These are phyloP conservation scores for Pampusana beccarii DNA, from an alignment of 2,113 vertebrate species.

Conservation along the genomic window DNA sequence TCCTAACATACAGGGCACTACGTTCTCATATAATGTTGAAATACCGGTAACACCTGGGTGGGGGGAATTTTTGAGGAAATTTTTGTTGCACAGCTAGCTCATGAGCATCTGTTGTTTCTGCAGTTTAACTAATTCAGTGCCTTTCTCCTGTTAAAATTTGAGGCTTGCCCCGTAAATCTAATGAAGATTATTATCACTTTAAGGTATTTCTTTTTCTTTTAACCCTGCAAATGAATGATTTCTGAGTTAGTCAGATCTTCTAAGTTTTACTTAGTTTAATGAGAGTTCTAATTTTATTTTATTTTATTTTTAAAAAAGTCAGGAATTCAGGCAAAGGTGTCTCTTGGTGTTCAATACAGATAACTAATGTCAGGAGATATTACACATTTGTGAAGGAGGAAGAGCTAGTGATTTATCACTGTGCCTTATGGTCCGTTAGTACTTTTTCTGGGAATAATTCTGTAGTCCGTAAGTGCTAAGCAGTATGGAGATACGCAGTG, in stretches of 20 bases:
- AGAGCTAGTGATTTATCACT: neutral
- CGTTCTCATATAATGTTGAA: neutral
- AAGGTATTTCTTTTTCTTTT: neutral
- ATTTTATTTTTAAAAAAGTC: fast-evolving
- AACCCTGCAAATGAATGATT: neutral
- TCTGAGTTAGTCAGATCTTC: neutral
- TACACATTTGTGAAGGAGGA: neutral
- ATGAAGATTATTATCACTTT: neutral
- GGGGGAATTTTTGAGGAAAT: neutral
- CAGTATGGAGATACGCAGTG: neutral
- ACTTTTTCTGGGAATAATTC: neutral
- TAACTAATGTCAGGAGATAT: neutral
- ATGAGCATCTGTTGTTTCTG: neutral
- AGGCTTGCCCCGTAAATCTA: neutral
- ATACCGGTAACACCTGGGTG: neutral
- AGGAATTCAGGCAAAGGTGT: neutral
- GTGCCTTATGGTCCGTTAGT: neutral
- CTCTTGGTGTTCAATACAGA: neutral
- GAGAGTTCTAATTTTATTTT: neutral
- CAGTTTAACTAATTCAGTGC: neutral
- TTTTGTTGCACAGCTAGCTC: neutral
- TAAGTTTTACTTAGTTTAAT: neutral
- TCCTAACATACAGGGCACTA: neutral
- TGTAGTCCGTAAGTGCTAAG: neutral
- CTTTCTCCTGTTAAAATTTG: neutral